Evolutionary conservation across 2,113 vertebrate genomes (phyloP), one percentile per base, ranked within the genome.

Genomic region (Lagopus leucura): DNA sequence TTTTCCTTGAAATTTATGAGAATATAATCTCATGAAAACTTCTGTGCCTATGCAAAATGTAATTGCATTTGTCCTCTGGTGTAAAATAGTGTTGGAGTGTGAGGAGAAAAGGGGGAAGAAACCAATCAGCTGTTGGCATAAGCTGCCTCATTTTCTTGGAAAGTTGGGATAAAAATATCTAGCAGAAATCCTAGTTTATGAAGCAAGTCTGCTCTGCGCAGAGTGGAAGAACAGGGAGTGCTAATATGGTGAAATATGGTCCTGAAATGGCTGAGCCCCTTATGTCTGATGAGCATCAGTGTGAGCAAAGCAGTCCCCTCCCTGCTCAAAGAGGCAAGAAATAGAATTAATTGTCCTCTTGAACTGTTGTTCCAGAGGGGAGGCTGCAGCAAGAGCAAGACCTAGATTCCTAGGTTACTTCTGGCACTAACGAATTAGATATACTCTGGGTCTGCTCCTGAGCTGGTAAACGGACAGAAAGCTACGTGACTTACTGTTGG

Each of bases 131-230:
- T 77, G 24, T 58, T 45, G 54, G 45, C 5, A n/a, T 80, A 82
- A 75, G 58, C 21, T 48, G 48, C 21, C 27, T 85, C 3, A 8
- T 80, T 93, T 91, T 92, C 43, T 73, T 92, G 54, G 42, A 70
- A 65, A 92, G 64, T 8, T 8, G 4, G 52, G 73, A 42, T 89
- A 90, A 90, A 95, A 95, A 73, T 58, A 87, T 47, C 40, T 64
- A 58, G 25, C 60, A 70, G 42, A 81, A 88, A 88, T 72, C 5
- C 8, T 32, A 36, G 60, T 22, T 83, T 84, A n/a, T 50, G 66
- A 79, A 66, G 52, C 58, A 92, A 90, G 79, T 76, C 52, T 82
- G 20, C 18, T 58, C 47, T 47, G 25, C 18, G 22, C 25, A 81
- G 19, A 70, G 43, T 45, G 28, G 25, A 89, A 86, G 43, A 94